Conservation (phyloP, 2,888 invertebrate species). For the Polylopha cassiicola region DNA sequence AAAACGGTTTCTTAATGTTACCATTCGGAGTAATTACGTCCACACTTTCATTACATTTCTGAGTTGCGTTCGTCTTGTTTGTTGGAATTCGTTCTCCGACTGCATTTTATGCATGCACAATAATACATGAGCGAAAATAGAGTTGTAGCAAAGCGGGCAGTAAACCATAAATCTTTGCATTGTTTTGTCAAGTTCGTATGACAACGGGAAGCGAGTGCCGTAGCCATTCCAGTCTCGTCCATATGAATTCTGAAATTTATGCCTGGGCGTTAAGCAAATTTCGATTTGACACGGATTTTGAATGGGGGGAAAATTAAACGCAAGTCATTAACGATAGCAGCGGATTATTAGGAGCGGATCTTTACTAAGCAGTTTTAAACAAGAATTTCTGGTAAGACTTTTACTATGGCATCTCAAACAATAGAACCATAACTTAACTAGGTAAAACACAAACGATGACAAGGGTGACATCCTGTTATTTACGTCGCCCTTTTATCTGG, state of each 20-base stretch:
- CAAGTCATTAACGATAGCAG: slow-evolving; percentile 28
- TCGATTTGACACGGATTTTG: slow-evolving; percentile 15
- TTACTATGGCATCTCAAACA: slow-evolving; percentile 44
- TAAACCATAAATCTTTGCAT: slow-evolving; percentile 51
- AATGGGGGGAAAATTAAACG: slow-evolving; percentile 16
- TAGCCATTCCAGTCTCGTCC: slow-evolving; percentile 34
- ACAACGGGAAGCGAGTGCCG: slow-evolving; percentile 38
- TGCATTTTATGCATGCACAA: not conserved
- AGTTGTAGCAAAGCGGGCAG: slow-evolving; percentile 31
- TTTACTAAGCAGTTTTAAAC: slow-evolving; percentile 18
- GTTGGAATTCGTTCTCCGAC: slow-evolving; percentile 11
- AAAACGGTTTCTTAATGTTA: slow-evolving; percentile 2
- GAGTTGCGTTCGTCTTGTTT: slow-evolving; percentile 11
- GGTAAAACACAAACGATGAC: slow-evolving; percentile 61
- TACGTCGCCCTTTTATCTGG: slow-evolving; percentile 35
- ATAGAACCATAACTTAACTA: slow-evolving; percentile 56
- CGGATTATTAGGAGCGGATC: slow-evolving; percentile 28
- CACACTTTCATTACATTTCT: slow-evolving; percentile 12
- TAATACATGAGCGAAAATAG: slow-evolving; percentile 14
- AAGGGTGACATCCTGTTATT: slow-evolving; percentile 62
- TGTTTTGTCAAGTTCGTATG: slow-evolving; percentile 43
- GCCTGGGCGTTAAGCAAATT: slow-evolving; percentile 11
- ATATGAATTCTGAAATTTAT: slow-evolving; percentile 12
- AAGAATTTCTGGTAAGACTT: slow-evolving; percentile 27
- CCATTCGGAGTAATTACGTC: slow-evolving; percentile 10